A percentile compares a stretch with the other conserved stretches of the same genome.
phyloP scores from a whole-genome alignment of 1,140 invertebrate genomes.

The Coenobita brevimanus region DNA sequence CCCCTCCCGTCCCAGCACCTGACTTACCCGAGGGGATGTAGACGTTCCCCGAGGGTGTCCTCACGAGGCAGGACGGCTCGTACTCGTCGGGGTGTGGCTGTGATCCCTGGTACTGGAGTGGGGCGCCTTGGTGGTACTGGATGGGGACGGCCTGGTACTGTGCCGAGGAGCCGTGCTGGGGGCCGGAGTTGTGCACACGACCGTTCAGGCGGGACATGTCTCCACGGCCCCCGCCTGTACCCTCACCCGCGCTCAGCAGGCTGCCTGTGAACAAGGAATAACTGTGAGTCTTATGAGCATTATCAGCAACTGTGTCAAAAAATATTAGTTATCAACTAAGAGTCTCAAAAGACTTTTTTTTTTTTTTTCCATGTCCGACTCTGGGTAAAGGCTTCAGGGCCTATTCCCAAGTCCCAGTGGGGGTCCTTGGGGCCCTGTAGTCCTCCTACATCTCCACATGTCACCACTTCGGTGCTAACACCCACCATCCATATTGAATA shows the following conservation, averaged over 20 bases:
- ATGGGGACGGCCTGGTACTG: conserved; percentile 53
- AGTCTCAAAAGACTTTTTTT: no score
- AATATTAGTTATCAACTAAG: no score
- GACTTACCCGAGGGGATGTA: conserved; percentile 56
- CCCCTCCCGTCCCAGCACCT: not conserved
- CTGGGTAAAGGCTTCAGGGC: no score
- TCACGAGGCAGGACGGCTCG: conserved; percentile 51
- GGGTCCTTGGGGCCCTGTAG: no score
- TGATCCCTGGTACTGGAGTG: conserved; percentile 51
- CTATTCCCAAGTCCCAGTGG: no score
- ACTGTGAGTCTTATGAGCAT: no score
- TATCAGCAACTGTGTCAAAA: no score
- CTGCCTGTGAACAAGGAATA: conserved; percentile 31
- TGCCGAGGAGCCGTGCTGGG: conserved; percentile 46
- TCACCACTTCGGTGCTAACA: no score
- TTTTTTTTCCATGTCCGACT: no score
- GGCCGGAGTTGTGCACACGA: conserved; percentile 44
- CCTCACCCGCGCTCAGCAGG: conserved; percentile 45
- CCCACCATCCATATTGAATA: no score
- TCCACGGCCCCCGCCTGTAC: conserved; percentile 28
- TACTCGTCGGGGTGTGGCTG: conserved; percentile 50
- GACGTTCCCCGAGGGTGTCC: conserved; percentile 56
- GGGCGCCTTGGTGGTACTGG: conserved; percentile 54
- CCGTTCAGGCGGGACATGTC: conserved; percentile 56
- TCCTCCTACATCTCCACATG: no score